These are phyloP conservation scores for Puffinus mauretanicus DNA, from an alignment of 2,113 vertebrate genomes.

Conservation along the genomic window DNA sequence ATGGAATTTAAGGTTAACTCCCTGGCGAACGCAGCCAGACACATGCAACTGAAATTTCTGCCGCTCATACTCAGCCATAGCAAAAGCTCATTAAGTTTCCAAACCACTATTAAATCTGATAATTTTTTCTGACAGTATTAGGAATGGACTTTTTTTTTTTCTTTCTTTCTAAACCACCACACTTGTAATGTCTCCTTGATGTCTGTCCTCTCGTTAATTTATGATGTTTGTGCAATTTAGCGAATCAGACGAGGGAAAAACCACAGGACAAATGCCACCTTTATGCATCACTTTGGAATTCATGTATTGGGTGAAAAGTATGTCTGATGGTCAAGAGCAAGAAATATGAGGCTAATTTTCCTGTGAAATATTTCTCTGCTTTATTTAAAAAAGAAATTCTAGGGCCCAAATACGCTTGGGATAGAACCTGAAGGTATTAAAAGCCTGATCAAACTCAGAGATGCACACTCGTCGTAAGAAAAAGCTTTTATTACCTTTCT, in stretches of 20 bases:
- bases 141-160: background rate
- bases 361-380: background rate
- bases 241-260: background rate
- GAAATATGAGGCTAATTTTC: background rate
- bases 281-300: background rate
- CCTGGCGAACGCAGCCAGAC: background rate
- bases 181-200: background rate
- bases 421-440: background rate
- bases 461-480: background rate
- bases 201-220: background rate
- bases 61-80: background rate
- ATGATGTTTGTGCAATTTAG: background rate
- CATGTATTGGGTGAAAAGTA: background rate
- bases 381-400: background rate
- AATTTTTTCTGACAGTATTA: background rate
- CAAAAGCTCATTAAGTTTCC: background rate
- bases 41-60: background rate
- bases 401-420: background rate
- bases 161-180: background rate
- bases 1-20: slow-evolving; percentile 25
- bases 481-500: background rate
- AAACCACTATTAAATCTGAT: background rate
- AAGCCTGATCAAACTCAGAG: background rate
- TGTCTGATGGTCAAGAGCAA: background rate
- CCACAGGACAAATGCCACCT: background rate